Evolutionary conservation across 2,888 invertebrate species (phyloP).

Genomic region (Brassicogethes aeneus): DNA sequence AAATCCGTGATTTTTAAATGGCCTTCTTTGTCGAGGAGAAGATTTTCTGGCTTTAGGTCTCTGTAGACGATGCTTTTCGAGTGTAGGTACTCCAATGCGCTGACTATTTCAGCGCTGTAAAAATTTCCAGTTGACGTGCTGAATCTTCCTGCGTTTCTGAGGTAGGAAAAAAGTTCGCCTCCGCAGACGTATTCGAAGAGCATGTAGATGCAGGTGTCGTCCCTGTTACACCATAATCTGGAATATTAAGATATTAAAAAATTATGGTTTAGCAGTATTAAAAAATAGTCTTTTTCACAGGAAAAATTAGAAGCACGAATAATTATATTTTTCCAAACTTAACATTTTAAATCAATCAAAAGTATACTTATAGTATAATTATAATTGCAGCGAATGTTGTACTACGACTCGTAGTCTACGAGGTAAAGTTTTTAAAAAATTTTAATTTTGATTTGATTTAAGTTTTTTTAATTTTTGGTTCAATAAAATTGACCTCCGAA

Average conservation of each 20-base stretch:
- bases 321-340: too few relatives aligned
- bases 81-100: slow-evolving; percentile 90
- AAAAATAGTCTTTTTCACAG: slow-evolving; percentile 2
- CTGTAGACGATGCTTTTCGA: slow-evolving; percentile 78
- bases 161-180: slow-evolving; percentile 93
- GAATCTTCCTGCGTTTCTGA: slow-evolving; percentile 87
- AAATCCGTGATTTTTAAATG: slow-evolving; percentile 97
- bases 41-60: slow-evolving; percentile 90
- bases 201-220: slow-evolving; percentile 90
- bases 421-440: too few relatives aligned
- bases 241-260: slow-evolving; percentile 22
- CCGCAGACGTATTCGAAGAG: slow-evolving; percentile 94
- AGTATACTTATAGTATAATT: too few relatives aligned
- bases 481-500: too few relatives aligned
- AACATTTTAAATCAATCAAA: too few relatives aligned
- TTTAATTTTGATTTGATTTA: too few relatives aligned
- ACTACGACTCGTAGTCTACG: too few relatives aligned
- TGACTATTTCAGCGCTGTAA: slow-evolving; percentile 90
- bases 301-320: too few relatives aligned
- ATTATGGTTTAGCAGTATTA: too few relatives aligned
- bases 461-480: too few relatives aligned
- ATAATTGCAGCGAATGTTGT: too few relatives aligned
- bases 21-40: slow-evolving; percentile 84
- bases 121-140: slow-evolving; percentile 80
- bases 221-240: slow-evolving; percentile 89